phyloP scores from a whole-genome alignment of 2,113 vertebrate species.

The Aegithalos caudatus region DNA sequence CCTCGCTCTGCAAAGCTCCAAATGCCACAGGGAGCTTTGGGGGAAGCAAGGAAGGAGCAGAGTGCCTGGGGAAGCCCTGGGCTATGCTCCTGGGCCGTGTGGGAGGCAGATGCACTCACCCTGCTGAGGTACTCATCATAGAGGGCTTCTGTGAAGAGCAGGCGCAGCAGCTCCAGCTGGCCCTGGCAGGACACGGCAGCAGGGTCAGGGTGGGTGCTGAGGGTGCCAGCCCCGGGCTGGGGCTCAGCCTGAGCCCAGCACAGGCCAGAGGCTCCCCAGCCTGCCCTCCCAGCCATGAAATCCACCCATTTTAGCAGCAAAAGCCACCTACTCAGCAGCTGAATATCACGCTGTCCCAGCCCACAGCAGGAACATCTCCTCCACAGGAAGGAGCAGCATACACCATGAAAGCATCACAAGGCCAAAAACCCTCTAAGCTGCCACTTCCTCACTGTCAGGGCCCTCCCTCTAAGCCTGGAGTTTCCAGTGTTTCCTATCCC shows the following conservation, averaged over 20 bases:
- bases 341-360: background rate
- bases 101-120: slow-evolving; percentile 73
- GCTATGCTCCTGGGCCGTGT: fast-evolving
- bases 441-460: background rate
- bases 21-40: background rate
- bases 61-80: background rate
- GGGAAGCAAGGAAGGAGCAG: background rate
- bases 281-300: background rate
- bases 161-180: slow-evolving; percentile 84
- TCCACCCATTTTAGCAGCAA: background rate
- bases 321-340: background rate
- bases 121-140: slow-evolving; percentile 85
- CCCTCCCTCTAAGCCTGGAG: background rate
- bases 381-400: background rate
- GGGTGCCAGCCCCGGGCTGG: background rate
- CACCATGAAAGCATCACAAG: background rate
- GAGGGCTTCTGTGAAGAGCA: slow-evolving; percentile 86
- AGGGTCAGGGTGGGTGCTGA: fast-evolving
- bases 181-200: slow-evolving; percentile 71
- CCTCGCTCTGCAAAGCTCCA: background rate
- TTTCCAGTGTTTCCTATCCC: background rate
- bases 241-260: background rate
- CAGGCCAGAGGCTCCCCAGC: fast-evolving
- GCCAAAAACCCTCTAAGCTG: background rate
- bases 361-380: background rate